Conservation (phyloP, 2,113 vertebrate genomes). For the Thinocorus orbignyianus region DNA sequence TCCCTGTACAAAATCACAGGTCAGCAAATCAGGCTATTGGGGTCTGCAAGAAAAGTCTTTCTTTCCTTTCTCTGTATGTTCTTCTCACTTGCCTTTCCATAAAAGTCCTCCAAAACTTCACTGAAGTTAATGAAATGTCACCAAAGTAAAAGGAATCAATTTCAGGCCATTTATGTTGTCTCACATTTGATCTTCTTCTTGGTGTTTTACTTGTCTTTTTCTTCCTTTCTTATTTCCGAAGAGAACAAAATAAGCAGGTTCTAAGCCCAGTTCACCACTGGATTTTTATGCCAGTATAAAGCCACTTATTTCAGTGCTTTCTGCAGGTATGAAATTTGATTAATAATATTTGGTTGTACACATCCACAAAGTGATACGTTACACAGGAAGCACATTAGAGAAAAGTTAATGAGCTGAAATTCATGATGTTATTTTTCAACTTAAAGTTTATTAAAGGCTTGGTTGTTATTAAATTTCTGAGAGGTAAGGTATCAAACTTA, state of each 20-base stretch:
- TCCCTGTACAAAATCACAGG: neutral
- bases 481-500: slow-evolving; percentile 18
- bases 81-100: neutral
- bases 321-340: neutral
- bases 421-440: neutral
- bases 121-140: slow-evolving; percentile 64
- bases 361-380: neutral
- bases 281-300: neutral
- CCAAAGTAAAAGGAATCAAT: slow-evolving; percentile 51
- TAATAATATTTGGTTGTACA: neutral
- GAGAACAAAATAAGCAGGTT: slow-evolving; percentile 12
- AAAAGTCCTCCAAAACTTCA: slow-evolving; percentile 18
- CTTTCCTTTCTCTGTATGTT: neutral
- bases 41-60: neutral
- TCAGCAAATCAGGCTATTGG: neutral
- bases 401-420: neutral
- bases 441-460: neutral
- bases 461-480: neutral
- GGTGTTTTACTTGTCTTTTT: slow-evolving; percentile 42
- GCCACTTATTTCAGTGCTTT: neutral
- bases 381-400: neutral
- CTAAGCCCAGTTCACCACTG: neutral
- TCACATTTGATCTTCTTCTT: slow-evolving; percentile 45
- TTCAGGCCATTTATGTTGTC: slow-evolving; percentile 51
- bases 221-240: slow-evolving; percentile 33